Conservation (phyloP, 2,888 invertebrate species). For the Phortica magna region DNA sequence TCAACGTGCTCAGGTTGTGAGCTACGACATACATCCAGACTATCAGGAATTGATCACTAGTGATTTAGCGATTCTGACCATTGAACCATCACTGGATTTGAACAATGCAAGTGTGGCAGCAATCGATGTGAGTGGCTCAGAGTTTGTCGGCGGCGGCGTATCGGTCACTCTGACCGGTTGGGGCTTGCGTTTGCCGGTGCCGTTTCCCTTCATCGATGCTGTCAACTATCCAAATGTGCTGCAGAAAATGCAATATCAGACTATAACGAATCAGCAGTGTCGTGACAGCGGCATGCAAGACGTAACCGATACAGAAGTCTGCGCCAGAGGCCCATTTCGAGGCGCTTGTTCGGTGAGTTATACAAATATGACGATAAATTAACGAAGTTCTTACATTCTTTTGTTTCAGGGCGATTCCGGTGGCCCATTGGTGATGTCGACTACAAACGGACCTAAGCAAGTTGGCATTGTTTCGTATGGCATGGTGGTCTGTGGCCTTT, state of each 20-base stretch:
- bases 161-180: constrained; percentile 75
- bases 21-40: constrained; percentile 70
- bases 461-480: constrained; percentile 76
- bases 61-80: constrained; percentile 73
- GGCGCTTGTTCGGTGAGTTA: constrained; percentile 73
- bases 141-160: constrained; percentile 58
- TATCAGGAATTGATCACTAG: constrained; percentile 68
- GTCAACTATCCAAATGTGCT: constrained; percentile 68
- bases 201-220: constrained; percentile 63
- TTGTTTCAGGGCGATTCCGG: constrained; percentile 75
- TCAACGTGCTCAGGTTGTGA: constrained; percentile 59
- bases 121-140: constrained; percentile 67
- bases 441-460: constrained; percentile 57
- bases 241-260: constrained; percentile 69
- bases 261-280: constrained; percentile 73
- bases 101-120: constrained; percentile 73
- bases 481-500: constrained; percentile 66
- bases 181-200: constrained; percentile 70
- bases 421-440: constrained; percentile 71
- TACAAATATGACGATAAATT: neutral
- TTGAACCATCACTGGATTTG: constrained; percentile 62
- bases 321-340: constrained; percentile 66
- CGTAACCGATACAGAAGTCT: constrained; percentile 74
- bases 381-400: neutral
- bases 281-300: constrained; percentile 61